Base-by-base conservation (phyloP, 2,113 vertebrate species). In the Nannobrachium achirus region DNA sequence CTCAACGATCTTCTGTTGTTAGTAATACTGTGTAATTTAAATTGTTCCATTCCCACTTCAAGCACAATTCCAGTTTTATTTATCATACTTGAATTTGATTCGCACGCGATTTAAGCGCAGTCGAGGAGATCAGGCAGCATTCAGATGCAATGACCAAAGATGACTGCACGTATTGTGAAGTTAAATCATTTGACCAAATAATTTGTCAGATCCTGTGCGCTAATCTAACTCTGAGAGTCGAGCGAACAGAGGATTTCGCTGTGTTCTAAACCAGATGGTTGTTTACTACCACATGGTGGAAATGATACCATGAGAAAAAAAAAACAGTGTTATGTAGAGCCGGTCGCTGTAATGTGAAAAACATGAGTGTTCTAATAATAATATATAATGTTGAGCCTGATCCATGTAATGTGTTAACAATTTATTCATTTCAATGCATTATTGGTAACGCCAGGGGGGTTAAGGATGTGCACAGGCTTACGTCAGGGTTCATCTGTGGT, bases 341-440 rank as follows among this genome's bases (percentile, higher is more conserved):
- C 63, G 10, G 15, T 40, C 25, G 25, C 3, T 65, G 48, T 20
- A 66, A 63, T 41, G 39, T 55, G 49, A 81, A 56, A 72, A 8
- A 25, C 10, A 33, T 5, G 25, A 51, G 16, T 52, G 19, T 64
- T 64, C 63, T 33, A 33, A 33, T 68, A 63, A 56, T 55, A 66
- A 33, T 33, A 33, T 33, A 5, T 25, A 25, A 25, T 72, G 66
- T 78, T 71, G 38, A 78, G 41, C 48, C 70, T 88, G 44, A 76
- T 51, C 18, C 41, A 2, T 70, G 15, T 58, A n/a, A 69, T 75
- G 45, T 68, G 52, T 59, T 53, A 68, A 56, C 63, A 13, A 61
- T 33, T 33, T 33, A 33, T 33, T 33, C 25, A 33, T 33, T 33
- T 33, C 33, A 9, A 8, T 42, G 41, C 71, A 9, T 10, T 14